phyloP scores from a whole-genome alignment of 1,140 invertebrate species.

The Diachasma alloeum region DNA sequence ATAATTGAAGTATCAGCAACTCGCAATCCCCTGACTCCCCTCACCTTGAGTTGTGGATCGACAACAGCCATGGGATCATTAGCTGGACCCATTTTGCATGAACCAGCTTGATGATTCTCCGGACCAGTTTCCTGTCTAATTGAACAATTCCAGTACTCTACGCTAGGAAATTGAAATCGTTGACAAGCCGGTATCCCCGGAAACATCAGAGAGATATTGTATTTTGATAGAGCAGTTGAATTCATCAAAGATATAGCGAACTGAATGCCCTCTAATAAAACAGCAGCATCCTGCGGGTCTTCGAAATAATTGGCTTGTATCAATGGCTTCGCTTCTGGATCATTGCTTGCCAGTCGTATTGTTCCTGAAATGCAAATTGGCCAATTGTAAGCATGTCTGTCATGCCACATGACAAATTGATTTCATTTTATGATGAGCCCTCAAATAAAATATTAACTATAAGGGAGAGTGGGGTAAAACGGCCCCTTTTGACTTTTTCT shows the following conservation, averaged over 20 bases:
- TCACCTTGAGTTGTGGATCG: constrained; percentile 70
- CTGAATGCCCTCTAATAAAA: constrained; percentile 64
- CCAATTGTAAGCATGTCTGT: background rate
- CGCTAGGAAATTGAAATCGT: constrained; percentile 71
- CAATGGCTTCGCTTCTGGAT: constrained; percentile 69
- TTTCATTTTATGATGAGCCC: too few species aligned
- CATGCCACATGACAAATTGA: too few species aligned
- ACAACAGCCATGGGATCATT: constrained; percentile 76
- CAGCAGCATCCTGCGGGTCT: constrained; percentile 57
- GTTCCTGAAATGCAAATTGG: constrained; percentile 38
- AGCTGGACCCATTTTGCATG: constrained; percentile 80
- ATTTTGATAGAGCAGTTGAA: constrained; percentile 58
- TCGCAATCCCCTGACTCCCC: constrained; percentile 61
- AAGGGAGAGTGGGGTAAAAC: too few species aligned
- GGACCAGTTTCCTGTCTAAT: constrained; percentile 77
- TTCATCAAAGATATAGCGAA: constrained; percentile 57
- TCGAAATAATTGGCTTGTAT: constrained; percentile 70
- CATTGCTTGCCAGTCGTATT: constrained; percentile 60
- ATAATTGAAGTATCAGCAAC: constrained; percentile 71
- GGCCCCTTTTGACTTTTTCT: too few species aligned
- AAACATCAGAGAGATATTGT: constrained; percentile 62
- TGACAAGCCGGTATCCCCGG: constrained; percentile 64
- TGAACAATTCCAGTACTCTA: constrained; percentile 83
- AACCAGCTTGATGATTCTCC: constrained; percentile 86
- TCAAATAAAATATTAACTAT: too few species aligned